These are phyloP conservation scores for Coturnix japonica DNA, from an alignment of 2,113 vertebrate genomes.

Conservation along the genomic window DNA sequence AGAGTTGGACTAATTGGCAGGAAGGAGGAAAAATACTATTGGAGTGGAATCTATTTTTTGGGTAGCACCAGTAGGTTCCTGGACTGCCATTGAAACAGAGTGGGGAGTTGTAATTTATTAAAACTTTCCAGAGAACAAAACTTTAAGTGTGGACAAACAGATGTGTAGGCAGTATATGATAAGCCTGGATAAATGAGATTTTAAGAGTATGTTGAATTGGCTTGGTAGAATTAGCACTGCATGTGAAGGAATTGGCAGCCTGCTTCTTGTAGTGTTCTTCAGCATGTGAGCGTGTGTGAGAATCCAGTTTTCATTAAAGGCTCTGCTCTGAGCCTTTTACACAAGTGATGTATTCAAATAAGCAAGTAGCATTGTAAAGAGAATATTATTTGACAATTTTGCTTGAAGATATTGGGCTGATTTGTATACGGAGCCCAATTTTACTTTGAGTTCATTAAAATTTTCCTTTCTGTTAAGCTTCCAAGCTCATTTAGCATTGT, in stretches of 20 bases:
- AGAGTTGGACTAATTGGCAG: not conserved
- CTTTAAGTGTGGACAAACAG: not conserved
- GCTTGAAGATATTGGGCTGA: not conserved
- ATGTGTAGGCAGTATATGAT: not conserved
- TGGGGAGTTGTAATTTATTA: not conserved
- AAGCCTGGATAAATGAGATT: not conserved
- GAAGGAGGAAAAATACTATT: not conserved
- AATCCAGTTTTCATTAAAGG: not conserved
- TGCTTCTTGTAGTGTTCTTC: not conserved
- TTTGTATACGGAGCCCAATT: not conserved
- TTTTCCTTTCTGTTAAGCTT: constrained; percentile 8
- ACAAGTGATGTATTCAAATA: not conserved
- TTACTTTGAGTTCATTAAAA: not conserved
- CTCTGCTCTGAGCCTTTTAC: not conserved
- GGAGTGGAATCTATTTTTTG: not conserved
- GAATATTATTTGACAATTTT: not conserved
- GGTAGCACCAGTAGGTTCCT: not conserved
- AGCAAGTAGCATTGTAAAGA: not conserved
- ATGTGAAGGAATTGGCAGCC: not conserved
- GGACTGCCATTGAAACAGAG: not conserved
- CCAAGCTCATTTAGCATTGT: constrained; percentile 4
- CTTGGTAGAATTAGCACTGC: not conserved
- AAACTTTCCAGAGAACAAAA: not conserved
- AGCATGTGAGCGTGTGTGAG: not conserved
- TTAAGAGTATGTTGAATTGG: not conserved